phyloP scores from a whole-genome alignment of 2,888 invertebrate species.

The Synanthedon vespiformis region DNA sequence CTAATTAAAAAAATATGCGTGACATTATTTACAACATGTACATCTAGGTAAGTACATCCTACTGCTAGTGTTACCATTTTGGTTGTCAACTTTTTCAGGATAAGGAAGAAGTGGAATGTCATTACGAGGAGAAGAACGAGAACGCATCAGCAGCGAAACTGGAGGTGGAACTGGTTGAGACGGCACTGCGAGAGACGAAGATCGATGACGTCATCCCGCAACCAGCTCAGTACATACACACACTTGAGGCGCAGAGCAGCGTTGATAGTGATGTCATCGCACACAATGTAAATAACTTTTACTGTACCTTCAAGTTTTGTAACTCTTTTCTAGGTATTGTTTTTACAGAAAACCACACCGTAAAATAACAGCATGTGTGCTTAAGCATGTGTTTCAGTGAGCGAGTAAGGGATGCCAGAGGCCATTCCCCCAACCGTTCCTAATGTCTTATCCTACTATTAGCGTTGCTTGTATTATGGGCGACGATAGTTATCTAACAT shows the following conservation, averaged over 20 bases:
- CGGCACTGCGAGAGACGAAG: slow-evolving; percentile 53
- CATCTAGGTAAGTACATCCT: slow-evolving; percentile 2
- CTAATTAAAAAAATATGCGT: too few relatives aligned
- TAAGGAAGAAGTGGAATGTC: slow-evolving; percentile 61
- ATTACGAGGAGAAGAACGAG: slow-evolving; percentile 64
- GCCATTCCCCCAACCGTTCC: too few relatives aligned
- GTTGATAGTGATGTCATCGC: slow-evolving; percentile 74
- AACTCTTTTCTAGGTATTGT: too few relatives aligned
- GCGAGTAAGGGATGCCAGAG: too few relatives aligned
- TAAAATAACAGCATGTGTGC: too few relatives aligned
- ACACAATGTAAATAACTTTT: slow-evolving; percentile 72
- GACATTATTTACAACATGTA: not conserved
- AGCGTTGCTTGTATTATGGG: too few relatives aligned
- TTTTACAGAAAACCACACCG: too few relatives aligned
- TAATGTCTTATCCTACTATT: too few relatives aligned
- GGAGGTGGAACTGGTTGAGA: slow-evolving; percentile 45
- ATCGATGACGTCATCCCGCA: slow-evolving; percentile 71
- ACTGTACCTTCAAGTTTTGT: too few relatives aligned
- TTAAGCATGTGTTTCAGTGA: too few relatives aligned
- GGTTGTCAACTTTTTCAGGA: slow-evolving; percentile 25
- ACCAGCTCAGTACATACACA: slow-evolving; percentile 55
- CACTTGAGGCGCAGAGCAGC: slow-evolving; percentile 64
- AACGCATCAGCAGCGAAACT: slow-evolving; percentile 34
- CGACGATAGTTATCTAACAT: too few relatives aligned
- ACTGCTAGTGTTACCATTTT: slow-evolving; percentile 1